A percentile compares a stretch with the other conserved stretches of the same genome.
Conservation (phyloP, 2,113 vertebrate genomes). For the Drymodes brunneopygia region DNA sequence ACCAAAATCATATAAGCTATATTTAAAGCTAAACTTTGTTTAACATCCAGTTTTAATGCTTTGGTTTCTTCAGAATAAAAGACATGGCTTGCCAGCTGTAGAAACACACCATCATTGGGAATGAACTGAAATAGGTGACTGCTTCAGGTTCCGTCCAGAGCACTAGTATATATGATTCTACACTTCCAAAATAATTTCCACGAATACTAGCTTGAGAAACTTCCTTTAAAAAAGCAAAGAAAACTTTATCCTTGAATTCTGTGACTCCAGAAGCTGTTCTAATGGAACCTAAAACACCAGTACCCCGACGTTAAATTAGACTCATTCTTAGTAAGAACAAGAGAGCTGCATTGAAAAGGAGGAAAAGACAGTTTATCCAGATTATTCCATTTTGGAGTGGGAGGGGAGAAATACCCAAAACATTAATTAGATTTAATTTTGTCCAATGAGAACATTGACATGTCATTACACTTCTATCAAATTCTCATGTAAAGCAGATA, state of each 20-base stretch:
- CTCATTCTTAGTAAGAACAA: fast-evolving
- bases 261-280: neutral
- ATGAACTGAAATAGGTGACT: neutral
- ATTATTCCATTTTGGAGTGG: fast-evolving
- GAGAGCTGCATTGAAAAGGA: neutral
- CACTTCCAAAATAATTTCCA: neutral
- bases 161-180: no score
- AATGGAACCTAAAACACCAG: neutral
- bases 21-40: neutral
- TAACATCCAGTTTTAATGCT: neutral
- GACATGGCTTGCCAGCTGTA: fast-evolving
- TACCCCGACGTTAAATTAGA: neutral
- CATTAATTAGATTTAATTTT: neutral
- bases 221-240: neutral
- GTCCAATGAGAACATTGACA: neutral
- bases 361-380: neutral
- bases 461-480: neutral
- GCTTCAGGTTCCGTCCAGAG: neutral
- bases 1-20: neutral
- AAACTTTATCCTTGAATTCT: neutral
- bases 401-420: fast-evolving
- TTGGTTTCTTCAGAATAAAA: neutral
- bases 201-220: neutral
- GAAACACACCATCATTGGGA: fast-evolving
- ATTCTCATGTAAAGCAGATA: neutral